Conservation (phyloP, 2,113 vertebrate genomes). For the Cyphomyrus plagiostoma region DNA sequence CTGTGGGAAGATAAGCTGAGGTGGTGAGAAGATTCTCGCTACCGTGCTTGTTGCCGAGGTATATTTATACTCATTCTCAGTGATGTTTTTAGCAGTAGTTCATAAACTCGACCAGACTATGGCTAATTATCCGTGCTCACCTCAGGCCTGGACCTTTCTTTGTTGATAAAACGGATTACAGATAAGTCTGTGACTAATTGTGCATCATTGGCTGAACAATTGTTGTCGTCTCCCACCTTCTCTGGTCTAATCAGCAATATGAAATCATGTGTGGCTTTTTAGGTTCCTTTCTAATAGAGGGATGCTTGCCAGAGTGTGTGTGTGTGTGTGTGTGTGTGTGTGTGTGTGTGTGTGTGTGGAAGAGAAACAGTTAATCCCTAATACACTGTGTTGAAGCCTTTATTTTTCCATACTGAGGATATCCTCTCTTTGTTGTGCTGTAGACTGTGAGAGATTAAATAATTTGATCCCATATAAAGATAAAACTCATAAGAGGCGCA, state of each 20-base stretch:
- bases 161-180: conserved; percentile 46
- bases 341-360: neutral
- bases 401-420: neutral
- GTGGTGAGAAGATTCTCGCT: neutral
- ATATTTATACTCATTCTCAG: neutral
- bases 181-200: conserved; percentile 44
- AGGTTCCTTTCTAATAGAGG: neutral
- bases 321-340: neutral
- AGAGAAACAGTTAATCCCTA: neutral
- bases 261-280: neutral
- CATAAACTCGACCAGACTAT: neutral
- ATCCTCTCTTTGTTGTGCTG: neutral
- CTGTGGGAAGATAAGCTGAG: neutral
- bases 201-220: conserved; percentile 43
- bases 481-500: neutral
- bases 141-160: conserved; percentile 6
- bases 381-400: neutral
- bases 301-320: neutral
- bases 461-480: neutral
- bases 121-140: neutral
- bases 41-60: neutral
- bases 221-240: conserved; percentile 40
- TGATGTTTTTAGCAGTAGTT: neutral
- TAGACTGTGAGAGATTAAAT: neutral
- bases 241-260: conserved; percentile 36